Conservation (phyloP, 2,888 invertebrate species). For the Rutpela maculata region DNA sequence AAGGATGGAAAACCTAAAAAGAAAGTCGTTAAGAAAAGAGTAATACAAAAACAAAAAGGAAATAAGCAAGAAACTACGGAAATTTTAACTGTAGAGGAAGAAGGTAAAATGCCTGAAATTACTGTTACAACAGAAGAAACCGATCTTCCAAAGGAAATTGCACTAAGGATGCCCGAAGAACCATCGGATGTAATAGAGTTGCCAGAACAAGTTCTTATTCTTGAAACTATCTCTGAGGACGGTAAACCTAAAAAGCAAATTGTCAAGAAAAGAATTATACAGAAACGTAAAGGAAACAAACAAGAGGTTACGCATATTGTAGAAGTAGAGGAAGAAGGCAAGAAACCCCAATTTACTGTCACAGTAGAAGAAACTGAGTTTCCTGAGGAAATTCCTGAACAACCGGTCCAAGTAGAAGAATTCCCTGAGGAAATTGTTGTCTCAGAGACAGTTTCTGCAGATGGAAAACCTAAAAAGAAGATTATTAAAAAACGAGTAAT, state of each 20-base stretch:
- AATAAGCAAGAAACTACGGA: conserved; percentile 1
- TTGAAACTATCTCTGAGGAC: conserved; percentile 61
- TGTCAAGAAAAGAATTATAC: conserved; percentile 71
- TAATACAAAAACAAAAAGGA: conserved; percentile 67
- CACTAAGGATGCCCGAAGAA: conserved; percentile 46
- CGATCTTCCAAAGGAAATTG: conserved; percentile 62
- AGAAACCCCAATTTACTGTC: conserved; percentile 62
- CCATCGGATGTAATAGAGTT: conserved; percentile 62
- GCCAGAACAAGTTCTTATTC: conserved; percentile 57
- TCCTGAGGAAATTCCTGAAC: conserved; percentile 62
- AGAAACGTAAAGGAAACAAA: conserved; percentile 67
- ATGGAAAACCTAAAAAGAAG: conserved; percentile 45
- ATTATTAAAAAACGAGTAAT: neutral
- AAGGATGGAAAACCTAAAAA: conserved; percentile 69
- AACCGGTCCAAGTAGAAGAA: conserved; percentile 67
- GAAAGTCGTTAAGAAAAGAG: conserved; percentile 65
- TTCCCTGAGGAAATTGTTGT: conserved; percentile 62
- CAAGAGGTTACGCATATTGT: conserved; percentile 67
- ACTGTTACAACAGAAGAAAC: conserved; percentile 65
- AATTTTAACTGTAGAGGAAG: conserved; percentile 14
- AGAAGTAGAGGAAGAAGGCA: conserved; percentile 69
- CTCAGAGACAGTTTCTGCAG: conserved; percentile 61
- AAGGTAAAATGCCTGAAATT: neutral
- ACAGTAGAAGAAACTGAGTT: conserved; percentile 57
- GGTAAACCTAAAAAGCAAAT: conserved; percentile 62